Base-by-base conservation (phyloP, 2,113 vertebrate species). In the Coptodon rendalli region DNA sequence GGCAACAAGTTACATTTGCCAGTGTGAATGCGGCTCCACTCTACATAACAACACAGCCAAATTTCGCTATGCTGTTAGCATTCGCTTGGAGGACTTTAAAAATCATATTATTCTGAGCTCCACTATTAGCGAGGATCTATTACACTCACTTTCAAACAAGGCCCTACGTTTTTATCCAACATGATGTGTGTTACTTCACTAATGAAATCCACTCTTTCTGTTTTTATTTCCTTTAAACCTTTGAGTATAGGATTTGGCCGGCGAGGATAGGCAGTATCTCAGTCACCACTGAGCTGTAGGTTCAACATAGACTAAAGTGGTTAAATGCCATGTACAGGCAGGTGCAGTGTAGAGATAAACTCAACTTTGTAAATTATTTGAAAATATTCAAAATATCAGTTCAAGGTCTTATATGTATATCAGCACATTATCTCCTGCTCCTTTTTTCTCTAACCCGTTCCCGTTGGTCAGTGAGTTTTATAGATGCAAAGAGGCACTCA, bases 401-500 rank as follows among this genome's bases (percentile, higher is more conserved):
- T 13, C 10, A 0, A 1, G 16, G 57, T 0, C 57, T 63, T 19
- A 38, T 34, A 22, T 31, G 4, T 50, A 29, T 31, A 19, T 31
- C 24, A 50, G 6, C 16, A 5, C 0, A 29, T 11, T 19, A 19
- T 17, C 40, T 76, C 22, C 29, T 0, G 4, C 11, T 53, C 52
- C 29, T 38, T 66, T 38, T 73, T 45, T 45, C 68, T 27, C 8
- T 76, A 10, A 48, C 68, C 24, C 3, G 6, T 48, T 76, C 24
- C 24, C 24, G 12, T 50, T 29, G 43, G 71, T 78, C n/a, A 19
- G 31, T 86, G 48, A 31, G 31, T 31, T 27, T 45, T 27, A 5
- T 9, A 16, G 10, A 52, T 50, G 40, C 10, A 53, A 36, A 80
- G 36, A 57, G 17, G 34, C 80, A 88, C 90, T 93, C 87, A 92